phyloP scores from a whole-genome alignment of 2,797 vertebrate genomes.

The Danionella dracula region DNA sequence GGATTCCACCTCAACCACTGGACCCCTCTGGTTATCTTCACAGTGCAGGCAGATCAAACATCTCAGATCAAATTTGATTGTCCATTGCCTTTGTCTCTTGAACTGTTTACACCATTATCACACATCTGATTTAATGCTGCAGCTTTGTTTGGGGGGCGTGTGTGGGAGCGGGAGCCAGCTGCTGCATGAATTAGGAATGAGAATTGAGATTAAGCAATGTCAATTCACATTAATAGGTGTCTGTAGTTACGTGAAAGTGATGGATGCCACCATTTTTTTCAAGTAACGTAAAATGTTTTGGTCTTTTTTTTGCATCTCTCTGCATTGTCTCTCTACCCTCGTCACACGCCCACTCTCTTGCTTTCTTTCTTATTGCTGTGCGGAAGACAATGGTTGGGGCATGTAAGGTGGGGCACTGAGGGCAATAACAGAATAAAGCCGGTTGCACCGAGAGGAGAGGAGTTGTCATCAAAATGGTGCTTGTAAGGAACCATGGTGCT shows the following conservation, averaged over 20 bases:
- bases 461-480: slow-evolving; percentile 28
- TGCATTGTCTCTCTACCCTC: neutral
- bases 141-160: slow-evolving; percentile 30
- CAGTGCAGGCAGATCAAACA: slow-evolving; percentile 13
- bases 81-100: slow-evolving; percentile 34
- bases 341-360: slow-evolving; percentile 13
- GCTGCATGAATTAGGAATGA: neutral
- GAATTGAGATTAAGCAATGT: neutral
- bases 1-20: slow-evolving; percentile 1
- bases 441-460: neutral
- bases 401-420: slow-evolving; percentile 9
- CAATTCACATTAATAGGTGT: neutral
- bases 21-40: slow-evolving; percentile 13
- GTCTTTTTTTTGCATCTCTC: neutral
- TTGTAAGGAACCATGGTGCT: slow-evolving; percentile 34
- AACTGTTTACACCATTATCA: slow-evolving; percentile 3
- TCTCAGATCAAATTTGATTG: slow-evolving; percentile 43
- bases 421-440: neutral
- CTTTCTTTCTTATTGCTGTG: slow-evolving; percentile 3
- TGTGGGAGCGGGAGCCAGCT: neutral
- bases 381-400: neutral
- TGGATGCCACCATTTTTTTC: neutral
- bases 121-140: neutral
- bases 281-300: neutral
- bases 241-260: neutral